Percentiles rank a stretch among this genome's conserved stretches.
These are phyloP conservation scores for Notiomystis cincta DNA, from an alignment of 2,113 vertebrate genomes.

Conservation along the genomic window DNA sequence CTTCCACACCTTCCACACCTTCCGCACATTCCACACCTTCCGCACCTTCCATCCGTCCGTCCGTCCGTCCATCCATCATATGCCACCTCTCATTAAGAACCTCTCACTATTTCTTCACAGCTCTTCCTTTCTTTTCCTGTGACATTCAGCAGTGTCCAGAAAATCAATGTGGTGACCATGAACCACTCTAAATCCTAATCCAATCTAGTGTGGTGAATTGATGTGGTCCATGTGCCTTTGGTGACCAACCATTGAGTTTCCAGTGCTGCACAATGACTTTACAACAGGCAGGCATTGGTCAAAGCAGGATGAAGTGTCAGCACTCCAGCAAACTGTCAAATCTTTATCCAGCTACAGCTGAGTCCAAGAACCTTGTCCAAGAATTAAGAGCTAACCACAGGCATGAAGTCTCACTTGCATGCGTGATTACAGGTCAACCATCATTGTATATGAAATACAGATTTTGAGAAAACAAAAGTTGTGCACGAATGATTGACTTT, in stretches of 20 bases:
- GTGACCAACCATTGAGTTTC: neutral
- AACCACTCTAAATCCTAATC: neutral
- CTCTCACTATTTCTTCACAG: neutral
- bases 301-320: neutral
- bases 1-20: too few relatives aligned
- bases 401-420: neutral
- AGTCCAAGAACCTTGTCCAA: neutral
- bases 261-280: neutral
- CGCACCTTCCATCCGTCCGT: too few relatives aligned
- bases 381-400: neutral
- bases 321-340: neutral
- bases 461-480: neutral
- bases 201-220: fast-evolving
- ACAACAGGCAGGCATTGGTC: neutral
- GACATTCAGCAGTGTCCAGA: neutral
- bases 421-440: neutral
- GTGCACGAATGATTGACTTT: fast-evolving
- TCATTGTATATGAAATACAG: neutral
- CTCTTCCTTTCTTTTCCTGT: neutral
- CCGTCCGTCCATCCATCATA: neutral
- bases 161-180: neutral
- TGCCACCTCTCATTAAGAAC: neutral
- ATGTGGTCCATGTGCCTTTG: neutral
- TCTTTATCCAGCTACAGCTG: neutral
- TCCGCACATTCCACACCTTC: too few relatives aligned